Conservation (phyloP, 2,113 vertebrate species). For the Gnathonemus echidnorhynchus region DNA sequence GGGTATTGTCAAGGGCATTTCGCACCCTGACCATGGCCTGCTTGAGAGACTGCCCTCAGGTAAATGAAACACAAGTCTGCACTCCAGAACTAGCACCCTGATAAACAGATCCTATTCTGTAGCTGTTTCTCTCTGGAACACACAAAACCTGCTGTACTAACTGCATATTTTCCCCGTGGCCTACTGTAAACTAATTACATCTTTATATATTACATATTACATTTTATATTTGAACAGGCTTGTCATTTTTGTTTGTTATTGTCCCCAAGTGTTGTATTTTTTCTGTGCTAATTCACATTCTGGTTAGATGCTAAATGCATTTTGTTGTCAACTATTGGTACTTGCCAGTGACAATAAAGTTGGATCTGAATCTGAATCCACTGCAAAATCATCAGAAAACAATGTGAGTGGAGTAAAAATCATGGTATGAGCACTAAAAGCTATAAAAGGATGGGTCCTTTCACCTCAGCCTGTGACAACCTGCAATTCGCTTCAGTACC, state of each 20-base stretch:
- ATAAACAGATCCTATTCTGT: not conserved
- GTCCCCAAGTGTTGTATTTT: not conserved
- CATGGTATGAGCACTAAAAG: not conserved
- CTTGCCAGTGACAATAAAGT: not conserved
- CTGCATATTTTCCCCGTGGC: not conserved
- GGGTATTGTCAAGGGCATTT: not conserved
- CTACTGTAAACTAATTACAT: not conserved
- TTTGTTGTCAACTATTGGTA: not conserved
- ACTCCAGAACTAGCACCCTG: not conserved
- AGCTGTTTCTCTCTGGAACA: not conserved
- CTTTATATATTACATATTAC: not conserved
- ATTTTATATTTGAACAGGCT: not conserved
- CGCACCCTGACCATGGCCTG: not conserved
- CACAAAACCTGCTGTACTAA: not conserved
- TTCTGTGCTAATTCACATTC: not conserved
- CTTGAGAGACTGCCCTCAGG: not conserved
- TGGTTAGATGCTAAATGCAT: not conserved
- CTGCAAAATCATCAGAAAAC: not conserved
- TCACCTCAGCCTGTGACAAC: not conserved
- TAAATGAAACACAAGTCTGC: not conserved
- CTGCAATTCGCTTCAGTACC: not conserved
- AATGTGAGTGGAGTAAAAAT: not conserved
- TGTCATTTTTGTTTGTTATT: not conserved
- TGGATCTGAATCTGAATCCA: not conserved
- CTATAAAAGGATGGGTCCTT: not conserved